phyloP scores from a whole-genome alignment of 2,888 invertebrate species.

The Diaphora mendica region DNA sequence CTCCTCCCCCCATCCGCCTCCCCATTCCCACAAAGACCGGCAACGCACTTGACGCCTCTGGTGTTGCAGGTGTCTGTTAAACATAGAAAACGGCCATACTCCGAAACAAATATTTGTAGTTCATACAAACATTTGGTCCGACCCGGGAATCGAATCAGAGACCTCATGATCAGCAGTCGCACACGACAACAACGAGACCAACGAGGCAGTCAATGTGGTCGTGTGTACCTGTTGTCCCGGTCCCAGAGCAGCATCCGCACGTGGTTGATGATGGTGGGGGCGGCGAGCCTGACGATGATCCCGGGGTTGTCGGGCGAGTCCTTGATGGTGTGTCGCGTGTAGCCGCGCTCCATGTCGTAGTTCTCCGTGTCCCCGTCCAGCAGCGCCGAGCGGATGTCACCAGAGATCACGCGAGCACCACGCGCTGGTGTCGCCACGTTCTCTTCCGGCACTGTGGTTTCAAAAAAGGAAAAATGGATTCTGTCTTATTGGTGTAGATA shows the following conservation, averaged over 20 bases:
- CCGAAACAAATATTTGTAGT: too few species aligned
- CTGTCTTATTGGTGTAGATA: too few species aligned
- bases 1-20: too few species aligned
- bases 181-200: too few species aligned
- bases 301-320: slow-evolving; percentile 90
- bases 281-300: slow-evolving; percentile 94
- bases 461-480: background rate
- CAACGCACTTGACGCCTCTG: too few species aligned
- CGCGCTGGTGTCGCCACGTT: slow-evolving; percentile 95
- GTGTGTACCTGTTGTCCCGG: slow-evolving; percentile 91
- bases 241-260: slow-evolving; percentile 98
- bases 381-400: slow-evolving; percentile 95
- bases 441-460: slow-evolving; percentile 91
- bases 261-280: slow-evolving; percentile 96
- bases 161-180: too few species aligned
- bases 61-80: too few species aligned
- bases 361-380: slow-evolving; percentile 95
- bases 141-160: too few species aligned
- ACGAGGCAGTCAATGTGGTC: too few species aligned
- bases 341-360: slow-evolving; percentile 97
- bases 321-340: slow-evolving; percentile 94
- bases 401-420: slow-evolving; percentile 94
- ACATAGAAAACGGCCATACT: too few species aligned
- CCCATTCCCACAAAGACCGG: too few species aligned
- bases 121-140: too few species aligned